Base-by-base conservation (phyloP, 2,888 invertebrate genomes). In the Euzophera pinguis region DNA sequence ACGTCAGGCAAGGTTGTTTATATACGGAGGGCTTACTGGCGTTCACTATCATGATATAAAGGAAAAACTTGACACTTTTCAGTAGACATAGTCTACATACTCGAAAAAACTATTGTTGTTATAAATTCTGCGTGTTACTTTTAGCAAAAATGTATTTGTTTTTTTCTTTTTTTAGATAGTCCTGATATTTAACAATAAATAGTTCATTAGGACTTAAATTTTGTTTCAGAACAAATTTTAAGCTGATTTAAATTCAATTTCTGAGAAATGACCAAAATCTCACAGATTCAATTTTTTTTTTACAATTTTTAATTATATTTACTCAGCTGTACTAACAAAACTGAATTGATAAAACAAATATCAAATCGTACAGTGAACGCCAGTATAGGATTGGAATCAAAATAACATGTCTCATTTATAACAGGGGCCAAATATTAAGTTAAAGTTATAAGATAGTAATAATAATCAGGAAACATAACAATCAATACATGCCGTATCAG, bases 1-100 rank as follows among this genome's bases (percentile, higher is more conserved):
- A 68, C 73, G 72, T 75, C 79, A 78, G 75, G 77, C 79, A 78
- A 75, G 77, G 73, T 67, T 71, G 75, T 71, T 69, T 70, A 82
- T 73, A 77, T 64, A 71, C 61, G 69, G 53, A 54, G 51, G 53
- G 49, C 47, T 49, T 55, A 69, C 73, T 67, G 69, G 72, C 64
- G 70, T 71, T 76, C 74, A 72, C 68, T 65, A 62, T 59, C 48
- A 48, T 17, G 10, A 8, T 1, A 1, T 39, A 6, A 6, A 5
- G 3, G 22, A 22, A 22, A 22, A 22, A 22, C 5, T 22, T 22
- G 22, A 22, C 22, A n/a, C n/a, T n/a, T n/a, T n/a, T n/a, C n/a
- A n/a, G n/a, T n/a, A n/a, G n/a, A n/a, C n/a, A n/a, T n/a, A n/a
- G n/a, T n/a, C n/a, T n/a, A n/a, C n/a, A n/a, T n/a, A n/a, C n/a